Evolutionary conservation across 2,113 vertebrate species (phyloP).

Genomic region (Ammodytes marinus): DNA sequence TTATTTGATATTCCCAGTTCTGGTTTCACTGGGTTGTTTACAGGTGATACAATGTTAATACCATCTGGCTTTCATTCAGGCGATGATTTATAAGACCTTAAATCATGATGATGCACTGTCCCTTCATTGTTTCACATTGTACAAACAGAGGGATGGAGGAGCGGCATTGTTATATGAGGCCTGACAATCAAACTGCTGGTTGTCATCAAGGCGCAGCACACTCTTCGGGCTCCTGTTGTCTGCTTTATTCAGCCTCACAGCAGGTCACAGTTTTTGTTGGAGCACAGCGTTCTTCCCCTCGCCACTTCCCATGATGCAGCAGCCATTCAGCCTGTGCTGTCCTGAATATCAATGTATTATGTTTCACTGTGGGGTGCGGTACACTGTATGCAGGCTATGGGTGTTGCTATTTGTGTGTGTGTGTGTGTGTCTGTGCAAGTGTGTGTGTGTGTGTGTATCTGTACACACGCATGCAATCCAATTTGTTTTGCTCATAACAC

Average conservation of each 20-base stretch:
- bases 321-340: slow-evolving; percentile 33
- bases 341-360: slow-evolving; percentile 67
- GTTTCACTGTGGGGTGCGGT: slow-evolving; percentile 43
- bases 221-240: slow-evolving; percentile 19
- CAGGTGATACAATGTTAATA: neutral
- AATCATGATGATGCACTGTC: neutral
- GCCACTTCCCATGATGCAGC: slow-evolving; percentile 49
- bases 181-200: slow-evolving; percentile 53
- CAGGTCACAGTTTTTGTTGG: slow-evolving; percentile 33
- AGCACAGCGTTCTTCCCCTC: slow-evolving; percentile 22
- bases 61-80: neutral
- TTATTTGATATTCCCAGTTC: neutral
- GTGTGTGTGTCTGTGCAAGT: slow-evolving; percentile 1
- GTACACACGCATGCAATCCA: neutral
- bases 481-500: slow-evolving; percentile 13
- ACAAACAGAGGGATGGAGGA: slow-evolving; percentile 9
- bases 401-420: slow-evolving; percentile 5
- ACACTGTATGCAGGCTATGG: slow-evolving; percentile 19
- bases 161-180: slow-evolving; percentile 36
- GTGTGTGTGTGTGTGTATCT: neutral
- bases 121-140: slow-evolving; percentile 8
- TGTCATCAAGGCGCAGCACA: slow-evolving; percentile 37
- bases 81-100: neutral
- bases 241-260: slow-evolving; percentile 54
- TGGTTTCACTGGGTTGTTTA: neutral